phyloP scores from a whole-genome alignment of 2,797 vertebrate species.

The Mormyrops boulengeri region DNA sequence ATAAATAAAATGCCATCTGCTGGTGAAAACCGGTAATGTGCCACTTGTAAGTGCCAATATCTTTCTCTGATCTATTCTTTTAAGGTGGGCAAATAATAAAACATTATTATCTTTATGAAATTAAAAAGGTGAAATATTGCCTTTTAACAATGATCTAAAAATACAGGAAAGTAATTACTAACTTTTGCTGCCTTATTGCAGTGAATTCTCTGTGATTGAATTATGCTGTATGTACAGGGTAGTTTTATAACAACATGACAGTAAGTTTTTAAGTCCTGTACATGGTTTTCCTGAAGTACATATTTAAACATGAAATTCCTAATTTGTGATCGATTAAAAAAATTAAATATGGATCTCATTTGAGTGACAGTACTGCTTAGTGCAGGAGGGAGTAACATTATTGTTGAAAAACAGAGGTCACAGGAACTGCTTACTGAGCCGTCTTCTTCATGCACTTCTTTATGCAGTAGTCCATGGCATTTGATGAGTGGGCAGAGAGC shows the following conservation, averaged over 20 bases:
- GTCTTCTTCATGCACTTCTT: slow-evolving; percentile 7
- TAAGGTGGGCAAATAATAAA: neutral
- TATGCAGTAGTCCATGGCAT: slow-evolving; percentile 20
- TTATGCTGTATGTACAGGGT: neutral
- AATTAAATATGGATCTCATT: neutral
- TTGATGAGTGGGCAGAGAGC: slow-evolving; percentile 15
- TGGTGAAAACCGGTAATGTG: neutral
- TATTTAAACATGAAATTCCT: neutral
- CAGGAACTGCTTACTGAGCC: neutral
- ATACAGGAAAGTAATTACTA: neutral
- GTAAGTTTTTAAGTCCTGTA: neutral
- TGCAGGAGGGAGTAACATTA: neutral
- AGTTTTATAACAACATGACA: neutral
- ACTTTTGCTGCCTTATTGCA: neutral
- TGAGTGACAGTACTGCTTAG: neutral
- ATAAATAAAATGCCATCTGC: neutral
- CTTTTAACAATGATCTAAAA: neutral
- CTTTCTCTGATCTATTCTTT: neutral
- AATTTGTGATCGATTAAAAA: neutral
- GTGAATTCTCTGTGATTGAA: neutral
- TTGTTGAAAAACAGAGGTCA: slow-evolving; percentile 9
- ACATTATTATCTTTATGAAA: neutral
- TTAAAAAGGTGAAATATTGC: neutral
- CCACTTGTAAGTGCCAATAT: neutral
- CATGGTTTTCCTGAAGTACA: neutral